Evolutionary conservation across 2,113 vertebrate genomes (phyloP), one percentile per base, ranked within the genome.

Genomic region (Sander vitreus): DNA sequence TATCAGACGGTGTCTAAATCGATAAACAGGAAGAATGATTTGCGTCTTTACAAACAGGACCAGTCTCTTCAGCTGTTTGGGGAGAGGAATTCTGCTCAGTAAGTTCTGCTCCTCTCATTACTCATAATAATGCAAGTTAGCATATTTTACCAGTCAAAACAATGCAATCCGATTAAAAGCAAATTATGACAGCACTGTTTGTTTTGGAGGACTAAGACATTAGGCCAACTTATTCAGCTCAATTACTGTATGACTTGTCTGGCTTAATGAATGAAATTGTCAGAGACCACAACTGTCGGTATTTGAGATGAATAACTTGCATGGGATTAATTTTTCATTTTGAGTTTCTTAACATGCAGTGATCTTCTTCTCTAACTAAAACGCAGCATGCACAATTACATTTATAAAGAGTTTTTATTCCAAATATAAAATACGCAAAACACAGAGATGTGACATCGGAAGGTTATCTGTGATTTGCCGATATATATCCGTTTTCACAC

Each of bases 111-210:
- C 36, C 75, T 81, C 81, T 90, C 80, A 91, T 86, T 84, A 86
- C 77, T 87, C 78, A 88, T 70, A 81, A 88, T 85, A 89, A 90
- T 83, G 84, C 73, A 79, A 83, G 81, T 88, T 86, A 90, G 77
- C 83, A 87, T 85, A 84, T 89, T 92, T 85, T 85, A 85, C 90
- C 86, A 87, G 73, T 73, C 83, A 86, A 88, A 86, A 86, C 76
- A 86, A 90, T 79, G 60, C 69, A 81, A 88, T 83, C 62, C 73
- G 78, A 90, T 92, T 91, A 90, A 89, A 90, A 86, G 64, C 55
- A 85, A 88, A 92, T 90, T 77, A 92, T 77, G 81, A 80, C 81
- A 67, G 70, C 71, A 58, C 73, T 88, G 88, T 92, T 91, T 89
- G 77, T 88, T 91, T 91, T 91, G 73, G 85, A 84, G 30, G 76